Percentiles rank a stretch among this genome's conserved stretches.
These are phyloP conservation scores for Australoheros facetus DNA, from an alignment of 2,797 vertebrate species.

Conservation along the genomic window DNA sequence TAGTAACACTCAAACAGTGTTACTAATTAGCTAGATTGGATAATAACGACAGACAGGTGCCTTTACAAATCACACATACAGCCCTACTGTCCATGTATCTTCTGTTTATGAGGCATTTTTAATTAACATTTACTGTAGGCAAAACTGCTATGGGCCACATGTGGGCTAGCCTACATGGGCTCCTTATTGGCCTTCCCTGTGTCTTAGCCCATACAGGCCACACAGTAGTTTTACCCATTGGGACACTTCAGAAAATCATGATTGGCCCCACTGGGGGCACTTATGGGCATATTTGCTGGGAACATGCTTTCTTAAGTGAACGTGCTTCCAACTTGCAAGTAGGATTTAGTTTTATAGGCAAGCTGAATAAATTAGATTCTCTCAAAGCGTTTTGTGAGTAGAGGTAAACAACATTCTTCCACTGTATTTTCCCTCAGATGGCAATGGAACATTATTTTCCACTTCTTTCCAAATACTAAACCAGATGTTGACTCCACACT, in stretches of 20 bases:
- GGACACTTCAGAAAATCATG: not conserved
- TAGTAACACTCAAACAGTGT: too few relatives aligned
- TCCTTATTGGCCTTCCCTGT: not conserved
- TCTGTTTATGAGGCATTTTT: slow-evolving; percentile 13
- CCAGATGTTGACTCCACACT: slow-evolving; percentile 63
- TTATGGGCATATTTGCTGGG: not conserved
- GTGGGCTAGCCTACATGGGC: not conserved
- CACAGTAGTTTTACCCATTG: not conserved
- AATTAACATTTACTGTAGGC: slow-evolving; percentile 30
- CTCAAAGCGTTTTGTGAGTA: slow-evolving; percentile 34
- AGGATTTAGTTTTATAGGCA: slow-evolving; percentile 34
- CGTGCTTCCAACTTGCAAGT: slow-evolving; percentile 36
- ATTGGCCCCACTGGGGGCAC: not conserved
- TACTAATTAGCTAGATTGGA: too few relatives aligned
- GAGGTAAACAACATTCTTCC: slow-evolving; percentile 53
- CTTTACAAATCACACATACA: not conserved
- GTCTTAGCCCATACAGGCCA: not conserved
- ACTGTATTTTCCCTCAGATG: slow-evolving; percentile 33
- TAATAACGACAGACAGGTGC: not conserved
- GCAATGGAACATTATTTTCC: slow-evolving; percentile 55
- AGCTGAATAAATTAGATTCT: slow-evolving; percentile 23
- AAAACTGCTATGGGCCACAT: not conserved
- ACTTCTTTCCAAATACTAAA: slow-evolving; percentile 59
- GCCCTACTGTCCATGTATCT: not conserved
- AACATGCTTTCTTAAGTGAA: not conserved